Base-by-base conservation (phyloP, 2,797 vertebrate genomes). In the Schizopygopsis malacanthus region DNA sequence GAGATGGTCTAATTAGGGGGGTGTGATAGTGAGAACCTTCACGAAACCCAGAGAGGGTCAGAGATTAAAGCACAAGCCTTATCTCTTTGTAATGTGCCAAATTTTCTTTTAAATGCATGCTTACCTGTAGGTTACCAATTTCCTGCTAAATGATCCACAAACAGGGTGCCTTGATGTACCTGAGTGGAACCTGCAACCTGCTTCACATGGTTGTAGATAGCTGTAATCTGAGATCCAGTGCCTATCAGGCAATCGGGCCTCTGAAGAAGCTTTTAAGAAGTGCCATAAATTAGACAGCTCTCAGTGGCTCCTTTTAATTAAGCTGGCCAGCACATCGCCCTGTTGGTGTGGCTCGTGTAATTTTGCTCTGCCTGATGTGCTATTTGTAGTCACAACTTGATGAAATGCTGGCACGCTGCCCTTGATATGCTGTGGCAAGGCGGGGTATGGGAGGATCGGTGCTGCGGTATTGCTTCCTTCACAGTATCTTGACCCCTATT, bases 1-100 rank as follows among this genome's bases (percentile, higher is more conserved):
- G 89, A 93, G 93, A 95, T 94, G 93, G 91, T 93, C 91, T 95
- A 95, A 96, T 95, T 96, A 95, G 94, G 93, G 94, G 93, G 93
- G 92, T 56, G 9, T 93, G 94, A 95, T 94, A 92, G 93, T 94
- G 93, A 94, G 94, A 94, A 94, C 91, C 93, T 92, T 94, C 90
- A 80, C 33, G 39, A 37, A 90, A 92, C 92, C 89, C 89, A 91
- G 90, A 89, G 87, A 94, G 91, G 92, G 93, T 95, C 94, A 94
- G 88, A 93, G 93, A 95, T 95, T 91, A 95, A 94, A 93, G 92
- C 91, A 89, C 91, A 89, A 86, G 87, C 87, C 85, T 93, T 81
- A 89, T 88, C 89, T 91, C 88, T 41, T 82, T 87, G 50, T 65
- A 92, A 92, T 33, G 25, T 73, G 54, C 25, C 54, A 47, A 25